Percentiles rank a stretch among this genome's conserved stretches.
Evolutionary conservation across 2,888 invertebrate genomes (phyloP).

Genomic region (Polyommatus icarus): DNA sequence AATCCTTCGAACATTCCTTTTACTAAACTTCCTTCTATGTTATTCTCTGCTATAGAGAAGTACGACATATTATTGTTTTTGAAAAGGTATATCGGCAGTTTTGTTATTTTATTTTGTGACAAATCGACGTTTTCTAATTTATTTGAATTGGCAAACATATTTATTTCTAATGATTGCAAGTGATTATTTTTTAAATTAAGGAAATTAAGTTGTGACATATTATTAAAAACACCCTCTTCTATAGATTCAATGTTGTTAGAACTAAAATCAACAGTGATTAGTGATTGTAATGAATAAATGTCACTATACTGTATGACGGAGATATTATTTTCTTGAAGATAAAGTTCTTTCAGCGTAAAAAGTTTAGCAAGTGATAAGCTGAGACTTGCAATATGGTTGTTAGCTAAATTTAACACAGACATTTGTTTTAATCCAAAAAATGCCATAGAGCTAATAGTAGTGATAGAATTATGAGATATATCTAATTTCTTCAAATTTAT

Average conservation of each 20-base stretch:
- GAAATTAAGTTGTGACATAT: background rate
- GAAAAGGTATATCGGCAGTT: constrained; percentile 54
- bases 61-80: constrained; percentile 49
- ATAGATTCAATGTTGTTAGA: constrained; percentile 50
- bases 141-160: constrained; percentile 36
- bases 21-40: constrained; percentile 50
- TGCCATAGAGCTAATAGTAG: background rate
- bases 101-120: constrained; percentile 54
- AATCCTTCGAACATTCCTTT: constrained; percentile 61
- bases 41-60: constrained; percentile 53
- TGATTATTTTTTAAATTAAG: constrained; percentile 24
- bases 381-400: background rate
- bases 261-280: constrained; percentile 47
- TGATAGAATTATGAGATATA: background rate
- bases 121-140: constrained; percentile 49
- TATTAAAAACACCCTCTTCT: constrained; percentile 39
- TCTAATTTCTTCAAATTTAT: background rate
- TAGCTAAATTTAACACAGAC: background rate
- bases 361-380: constrained; percentile 43
- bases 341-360: constrained; percentile 49
- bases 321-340: constrained; percentile 54
- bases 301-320: constrained; percentile 47
- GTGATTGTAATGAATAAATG: background rate
- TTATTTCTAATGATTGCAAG: background rate
- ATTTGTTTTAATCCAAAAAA: constrained; percentile 5